phyloP scores from a whole-genome alignment of 1,140 invertebrate species.

The Gryon sp. region DNA sequence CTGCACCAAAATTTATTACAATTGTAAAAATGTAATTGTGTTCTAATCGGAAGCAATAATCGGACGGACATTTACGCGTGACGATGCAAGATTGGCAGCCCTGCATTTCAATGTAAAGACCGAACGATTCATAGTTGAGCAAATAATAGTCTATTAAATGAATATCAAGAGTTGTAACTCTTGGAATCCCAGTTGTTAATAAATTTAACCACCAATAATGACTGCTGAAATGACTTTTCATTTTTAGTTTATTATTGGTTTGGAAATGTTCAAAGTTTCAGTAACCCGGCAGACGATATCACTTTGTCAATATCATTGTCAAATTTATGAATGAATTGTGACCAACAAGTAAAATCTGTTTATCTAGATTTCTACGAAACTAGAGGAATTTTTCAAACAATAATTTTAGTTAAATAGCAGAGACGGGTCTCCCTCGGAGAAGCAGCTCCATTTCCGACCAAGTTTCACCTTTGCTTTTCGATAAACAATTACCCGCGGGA shows the following conservation, averaged over 20 bases:
- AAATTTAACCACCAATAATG: conserved; percentile 13
- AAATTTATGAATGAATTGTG: conserved; percentile 27
- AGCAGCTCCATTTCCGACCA: neutral
- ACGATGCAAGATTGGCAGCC: too few relatives aligned
- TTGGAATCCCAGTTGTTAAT: conserved; percentile 2
- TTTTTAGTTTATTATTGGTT: neutral
- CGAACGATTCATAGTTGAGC: too few relatives aligned
- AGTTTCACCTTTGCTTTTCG: neutral
- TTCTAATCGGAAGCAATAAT: too few relatives aligned
- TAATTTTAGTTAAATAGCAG: neutral
- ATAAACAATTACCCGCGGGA: neutral
- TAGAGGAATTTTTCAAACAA: neutral
- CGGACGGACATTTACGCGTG: too few relatives aligned
- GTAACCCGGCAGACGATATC: conserved; percentile 4
- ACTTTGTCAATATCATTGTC: neutral
- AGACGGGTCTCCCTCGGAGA: neutral
- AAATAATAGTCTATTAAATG: too few relatives aligned
- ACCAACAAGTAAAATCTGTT: conserved; percentile 18
- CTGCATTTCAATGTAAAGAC: too few relatives aligned
- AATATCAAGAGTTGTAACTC: too few relatives aligned
- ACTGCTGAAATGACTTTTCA: conserved; percentile 16
- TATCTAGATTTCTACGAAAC: conserved; percentile 1
- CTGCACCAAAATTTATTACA: too few relatives aligned
- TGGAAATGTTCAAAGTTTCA: conserved; percentile 19
- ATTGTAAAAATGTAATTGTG: too few relatives aligned